phyloP scores from a whole-genome alignment of 2,888 invertebrate species.

The Brenthis daphne region DNA sequence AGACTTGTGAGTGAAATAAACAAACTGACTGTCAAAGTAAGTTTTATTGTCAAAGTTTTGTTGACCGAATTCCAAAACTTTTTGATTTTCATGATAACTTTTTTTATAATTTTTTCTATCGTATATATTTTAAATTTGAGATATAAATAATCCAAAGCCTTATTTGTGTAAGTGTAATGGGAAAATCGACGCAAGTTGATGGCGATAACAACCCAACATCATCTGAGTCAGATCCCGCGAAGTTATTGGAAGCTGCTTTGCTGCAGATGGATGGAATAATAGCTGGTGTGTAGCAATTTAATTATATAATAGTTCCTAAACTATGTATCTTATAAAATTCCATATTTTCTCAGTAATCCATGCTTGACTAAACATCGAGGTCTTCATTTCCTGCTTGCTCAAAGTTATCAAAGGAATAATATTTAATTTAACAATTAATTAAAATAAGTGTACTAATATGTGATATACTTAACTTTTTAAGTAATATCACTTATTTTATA shows the following conservation, averaged over 20 bases:
- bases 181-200: constrained; percentile 74
- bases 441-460: background rate
- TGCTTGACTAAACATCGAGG: constrained; percentile 37
- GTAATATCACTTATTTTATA: background rate
- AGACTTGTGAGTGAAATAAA: background rate
- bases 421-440: background rate
- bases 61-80: constrained; percentile 55
- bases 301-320: constrained; percentile 20
- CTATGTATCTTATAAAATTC: background rate
- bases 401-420: constrained; percentile 15
- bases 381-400: constrained; percentile 30
- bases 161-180: constrained; percentile 61
- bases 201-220: constrained; percentile 77
- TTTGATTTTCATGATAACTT: constrained; percentile 53
- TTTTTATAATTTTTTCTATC: constrained; percentile 39
- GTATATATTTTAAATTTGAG: constrained; percentile 30
- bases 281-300: constrained; percentile 82
- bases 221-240: constrained; percentile 91
- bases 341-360: constrained; percentile 21
- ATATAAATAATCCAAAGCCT: constrained; percentile 18
- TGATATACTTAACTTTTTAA: background rate
- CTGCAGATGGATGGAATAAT: constrained; percentile 95
- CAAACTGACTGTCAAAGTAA: constrained; percentile 12
- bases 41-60: constrained; percentile 60
- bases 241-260: constrained; percentile 92